Percentiles rank a stretch among this genome's conserved stretches.
phyloP scores from a whole-genome alignment of 2,888 invertebrate species.

The Plebejus melissa region DNA sequence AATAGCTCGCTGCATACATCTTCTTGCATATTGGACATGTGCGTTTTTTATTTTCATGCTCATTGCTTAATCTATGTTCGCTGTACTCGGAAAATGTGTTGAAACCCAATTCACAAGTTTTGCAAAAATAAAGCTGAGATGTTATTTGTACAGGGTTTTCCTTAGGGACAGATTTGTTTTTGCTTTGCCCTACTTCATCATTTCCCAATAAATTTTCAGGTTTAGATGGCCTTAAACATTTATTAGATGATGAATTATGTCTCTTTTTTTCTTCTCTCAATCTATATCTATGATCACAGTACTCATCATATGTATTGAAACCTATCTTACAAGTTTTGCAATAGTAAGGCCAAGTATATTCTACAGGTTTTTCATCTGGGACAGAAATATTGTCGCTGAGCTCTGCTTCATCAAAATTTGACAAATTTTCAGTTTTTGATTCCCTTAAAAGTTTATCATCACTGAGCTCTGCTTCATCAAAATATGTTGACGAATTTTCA shows the following conservation, averaged over 20 bases:
- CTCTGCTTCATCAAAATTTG: conserved; percentile 28
- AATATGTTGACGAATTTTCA: conserved; percentile 32
- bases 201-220: conserved; percentile 34
- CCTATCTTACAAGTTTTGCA: conserved; percentile 54
- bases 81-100: conserved; percentile 51
- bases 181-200: conserved; percentile 28
- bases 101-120: conserved; percentile 55
- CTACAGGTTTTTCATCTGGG: conserved; percentile 36
- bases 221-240: conserved; percentile 44
- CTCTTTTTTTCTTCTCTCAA: conserved; percentile 58
- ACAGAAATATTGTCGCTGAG: conserved; percentile 32
- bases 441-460: conserved; percentile 43
- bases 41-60: conserved; percentile 56
- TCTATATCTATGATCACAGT: conserved; percentile 52
- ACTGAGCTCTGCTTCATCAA: conserved; percentile 29
- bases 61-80: conserved; percentile 53
- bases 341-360: conserved; percentile 38
- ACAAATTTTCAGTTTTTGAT: conserved; percentile 37
- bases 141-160: conserved; percentile 36
- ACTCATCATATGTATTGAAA: conserved; percentile 54
- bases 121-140: conserved; percentile 45
- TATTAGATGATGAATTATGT: conserved; percentile 43
- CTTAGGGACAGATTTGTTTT: conserved; percentile 35
- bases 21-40: conserved; percentile 61
- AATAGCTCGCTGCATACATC: conserved; percentile 51